Evolutionary conservation across 1,140 invertebrate species (phyloP), one percentile per base, ranked within the genome.

Genomic region (Heliothis virescens): DNA sequence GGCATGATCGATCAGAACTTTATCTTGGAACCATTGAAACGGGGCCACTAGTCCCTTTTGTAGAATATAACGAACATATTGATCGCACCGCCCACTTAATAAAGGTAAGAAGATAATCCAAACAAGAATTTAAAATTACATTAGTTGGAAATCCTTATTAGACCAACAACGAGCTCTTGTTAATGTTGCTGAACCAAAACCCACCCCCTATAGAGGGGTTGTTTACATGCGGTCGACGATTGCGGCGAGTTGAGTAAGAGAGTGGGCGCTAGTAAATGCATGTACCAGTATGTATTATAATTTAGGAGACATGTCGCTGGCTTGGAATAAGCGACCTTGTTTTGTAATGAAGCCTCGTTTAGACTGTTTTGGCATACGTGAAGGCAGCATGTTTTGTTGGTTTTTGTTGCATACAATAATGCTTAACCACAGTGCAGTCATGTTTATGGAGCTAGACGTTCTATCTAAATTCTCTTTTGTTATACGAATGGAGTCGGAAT

Each of bases 151-250:
- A 48, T 75, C 57, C 57, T 50, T 62, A 50, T 75, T 73, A 67
- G 34, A 57, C 34, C 29, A 47, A 48, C 29, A 21, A 41, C 62
- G 62, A 50, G 57, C 57, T 62, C 72, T 62, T 59, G 57, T 52
- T 75, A 75, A 75, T 75, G 57, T 62, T 75, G 41, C 29, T 50
- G 72, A 62, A 50, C 57, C n/a, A 72, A 73, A 52, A 75, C 72
- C 57, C 41, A 62, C 72, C 57, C 72, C 34, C 9, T 47, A 75
- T 26, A 29, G 72, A 62, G 72, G 34, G 55, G 72, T 60, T 75
- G 72, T 75, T 75, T 75, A 75, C 72, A 60, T 75, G 72, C 41
- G 55, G 72, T 75, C 55, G 72, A n/a, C 41, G 55, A 47, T 34
- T 59, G 57, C 55, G 55, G 55, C 12, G 55, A 75, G 34, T 62